Base-by-base conservation (phyloP, 2,888 invertebrate genomes). In the Lithophane ornitopus region DNA sequence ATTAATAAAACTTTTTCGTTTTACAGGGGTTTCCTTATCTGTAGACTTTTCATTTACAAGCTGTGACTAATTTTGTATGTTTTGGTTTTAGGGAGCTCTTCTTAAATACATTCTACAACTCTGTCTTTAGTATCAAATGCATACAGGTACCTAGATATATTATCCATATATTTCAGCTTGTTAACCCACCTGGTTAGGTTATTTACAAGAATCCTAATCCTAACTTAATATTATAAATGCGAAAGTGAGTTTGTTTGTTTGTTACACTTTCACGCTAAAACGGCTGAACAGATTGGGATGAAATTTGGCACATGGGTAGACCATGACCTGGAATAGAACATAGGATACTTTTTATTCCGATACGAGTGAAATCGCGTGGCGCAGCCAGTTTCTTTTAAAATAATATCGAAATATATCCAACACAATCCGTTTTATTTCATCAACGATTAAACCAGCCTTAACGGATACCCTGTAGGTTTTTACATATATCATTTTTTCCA, bases 401-500 rank as follows among this genome's bases (percentile, higher is more conserved):
- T 54, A 12, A 1, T n/a, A 12, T 6, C n/a, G 11, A 54, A 54
- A n/a, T 54, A 49, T 49, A n/a, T 14, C 12, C 54, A 54, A 14
- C 56, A 26, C 14, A 14, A 8, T 44, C 12, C 39, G 16, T 63
- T 52, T 49, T 4, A 46, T 26, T n/a, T 6, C n/a, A 2, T 6
- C 26, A 22, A 58, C 49, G 16, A 61, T 39, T 46, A 41, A 39
- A 58, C 11, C 16, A 14, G 46, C 56, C 52, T 63, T 75, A 54
- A 73, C 49, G 69, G 9, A n/a, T 28, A 11, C 4, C 12, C 16
- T 39, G 46, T 59, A 39, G 69, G 67, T 76, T 56, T 81, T 74
- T 71, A 49, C 49, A 49, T 49, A 79, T 70, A 66, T 78, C 12
- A 61, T 78, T 62, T 81, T 82, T 83, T 83, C 63, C 79, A 70